phyloP scores from a whole-genome alignment of 2,113 vertebrate genomes.

The Phylloscopus trochiloides region DNA sequence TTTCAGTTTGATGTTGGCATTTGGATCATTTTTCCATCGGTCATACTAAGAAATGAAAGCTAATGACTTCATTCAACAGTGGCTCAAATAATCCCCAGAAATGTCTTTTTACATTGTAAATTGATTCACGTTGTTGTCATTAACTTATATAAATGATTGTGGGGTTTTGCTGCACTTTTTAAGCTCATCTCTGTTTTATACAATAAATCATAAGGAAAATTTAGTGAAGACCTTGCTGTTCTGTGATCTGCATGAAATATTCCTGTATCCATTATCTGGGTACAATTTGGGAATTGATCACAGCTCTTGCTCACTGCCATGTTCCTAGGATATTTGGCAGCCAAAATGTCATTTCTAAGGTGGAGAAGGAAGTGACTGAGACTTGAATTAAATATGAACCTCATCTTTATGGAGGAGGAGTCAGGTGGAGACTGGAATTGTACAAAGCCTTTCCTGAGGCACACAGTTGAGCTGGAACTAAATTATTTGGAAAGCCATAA shows the following conservation, averaged over 20 bases:
- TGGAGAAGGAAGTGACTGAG: not conserved
- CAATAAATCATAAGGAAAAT: not conserved
- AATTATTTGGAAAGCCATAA: constrained; percentile 1
- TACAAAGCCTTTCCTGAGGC: not conserved
- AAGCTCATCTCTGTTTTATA: not conserved
- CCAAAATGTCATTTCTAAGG: not conserved
- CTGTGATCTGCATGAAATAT: not conserved
- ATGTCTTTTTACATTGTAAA: not conserved
- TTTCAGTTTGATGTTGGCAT: constrained; percentile 18
- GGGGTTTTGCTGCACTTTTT: not conserved
- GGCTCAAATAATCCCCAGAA: not conserved
- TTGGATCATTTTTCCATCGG: not conserved
- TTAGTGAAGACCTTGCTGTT: not conserved
- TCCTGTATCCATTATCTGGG: not conserved
- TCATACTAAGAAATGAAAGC: not conserved
- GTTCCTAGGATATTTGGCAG: not conserved
- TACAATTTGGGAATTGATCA: not conserved
- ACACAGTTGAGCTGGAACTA: not conserved
- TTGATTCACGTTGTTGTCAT: not conserved
- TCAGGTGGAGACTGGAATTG: not conserved
- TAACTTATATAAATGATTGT: not conserved
- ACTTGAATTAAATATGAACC: constrained; percentile 22
- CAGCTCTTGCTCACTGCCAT: not conserved
- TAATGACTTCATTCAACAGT: constrained; percentile 18
- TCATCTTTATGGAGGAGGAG: constrained; percentile 27